Evolutionary conservation across 1,140 invertebrate species (phyloP), one percentile per base, ranked within the genome.

Genomic region (Zaprionus kolodkinae): DNA sequence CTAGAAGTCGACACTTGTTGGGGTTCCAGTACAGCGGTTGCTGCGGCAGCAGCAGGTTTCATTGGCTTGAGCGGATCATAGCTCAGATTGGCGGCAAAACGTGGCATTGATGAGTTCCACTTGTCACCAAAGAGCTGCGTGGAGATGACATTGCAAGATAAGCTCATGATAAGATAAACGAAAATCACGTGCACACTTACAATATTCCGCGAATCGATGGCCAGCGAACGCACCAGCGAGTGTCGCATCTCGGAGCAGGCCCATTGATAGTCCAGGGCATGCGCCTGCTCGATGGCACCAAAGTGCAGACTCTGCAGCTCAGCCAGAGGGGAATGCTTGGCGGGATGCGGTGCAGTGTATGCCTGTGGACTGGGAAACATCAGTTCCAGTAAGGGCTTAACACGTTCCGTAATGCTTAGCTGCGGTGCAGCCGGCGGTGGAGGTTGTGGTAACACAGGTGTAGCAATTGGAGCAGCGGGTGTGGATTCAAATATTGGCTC

Each of bases 181-280:
- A 0, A 33, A 57, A 36, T 33, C 27, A 27, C 27, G 7, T 27
- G 52, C 6, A 0, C 21, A 95, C 96, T 96, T 94, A 97, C 96
- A 91, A 97, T 97, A 92, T 97, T 97, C 72, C 96, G 94, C 5
- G 96, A 96, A 94, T 97, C 96, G 81, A 97, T 96, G 76, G 96
- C 96, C 36, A 97, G 93, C 15, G 96, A 94, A 78, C 94, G 95
- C 38, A 97, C 93, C 77, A 68, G 94, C 59, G 72, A 91, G 79
- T 81, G 91, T 66, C 87, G 93, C 92, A 76, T 94, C 71, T 81
- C 93, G 83, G 70, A 91, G 74, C 66, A 93, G 79, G 79, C 83
- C 92, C 76, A 92, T n/a, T 92, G 91, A 63, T 93, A 92, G 60
- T 87, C 83, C n/a, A 90, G 43, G 11, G 85, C 88, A 60, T 91